Evolutionary conservation across 2,888 invertebrate species (phyloP).

Genomic region (Anagyrus pseudococci): DNA sequence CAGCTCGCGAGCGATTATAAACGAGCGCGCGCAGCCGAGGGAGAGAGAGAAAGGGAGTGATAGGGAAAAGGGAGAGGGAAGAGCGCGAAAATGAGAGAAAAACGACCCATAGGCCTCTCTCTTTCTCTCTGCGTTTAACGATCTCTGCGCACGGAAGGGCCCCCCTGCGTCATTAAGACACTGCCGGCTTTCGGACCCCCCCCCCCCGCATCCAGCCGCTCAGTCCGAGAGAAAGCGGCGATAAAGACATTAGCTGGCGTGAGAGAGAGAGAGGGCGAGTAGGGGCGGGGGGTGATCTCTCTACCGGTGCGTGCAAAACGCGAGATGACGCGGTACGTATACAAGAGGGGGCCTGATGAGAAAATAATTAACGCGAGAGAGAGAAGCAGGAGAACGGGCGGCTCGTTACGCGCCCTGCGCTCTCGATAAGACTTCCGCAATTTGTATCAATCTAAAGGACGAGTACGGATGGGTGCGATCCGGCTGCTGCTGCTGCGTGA

Average conservation of each 20-base stretch:
- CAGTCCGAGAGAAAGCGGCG: slow-evolving; percentile 25
- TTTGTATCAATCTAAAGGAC: slow-evolving; percentile 26
- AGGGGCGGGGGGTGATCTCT: not conserved
- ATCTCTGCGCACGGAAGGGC: slow-evolving; percentile 20
- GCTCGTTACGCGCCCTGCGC: not conserved
- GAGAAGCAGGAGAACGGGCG: no score
- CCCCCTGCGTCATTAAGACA: slow-evolving; percentile 20
- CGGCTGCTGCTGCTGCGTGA: no score
- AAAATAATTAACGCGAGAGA: slow-evolving; percentile 53
- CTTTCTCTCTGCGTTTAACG: slow-evolving; percentile 29
- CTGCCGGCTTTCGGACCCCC: slow-evolving; percentile 6
- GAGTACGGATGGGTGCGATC: no score
- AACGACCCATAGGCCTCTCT: no score
- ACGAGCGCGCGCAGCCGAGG: not conserved
- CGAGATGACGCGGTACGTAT: slow-evolving; percentile 42
- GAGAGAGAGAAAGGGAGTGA: not conserved
- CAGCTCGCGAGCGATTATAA: no score
- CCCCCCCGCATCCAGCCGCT: slow-evolving; percentile 1
- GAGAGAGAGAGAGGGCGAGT: not conserved
- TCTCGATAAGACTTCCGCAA: slow-evolving; percentile 18
- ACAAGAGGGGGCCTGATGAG: slow-evolving; percentile 46
- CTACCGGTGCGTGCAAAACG: slow-evolving; percentile 50
- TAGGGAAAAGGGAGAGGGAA: no score
- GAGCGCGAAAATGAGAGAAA: no score
- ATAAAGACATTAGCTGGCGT: slow-evolving; percentile 54